phyloP scores from a whole-genome alignment of 2,888 invertebrate genomes.

The Bugulina stolonifera region DNA sequence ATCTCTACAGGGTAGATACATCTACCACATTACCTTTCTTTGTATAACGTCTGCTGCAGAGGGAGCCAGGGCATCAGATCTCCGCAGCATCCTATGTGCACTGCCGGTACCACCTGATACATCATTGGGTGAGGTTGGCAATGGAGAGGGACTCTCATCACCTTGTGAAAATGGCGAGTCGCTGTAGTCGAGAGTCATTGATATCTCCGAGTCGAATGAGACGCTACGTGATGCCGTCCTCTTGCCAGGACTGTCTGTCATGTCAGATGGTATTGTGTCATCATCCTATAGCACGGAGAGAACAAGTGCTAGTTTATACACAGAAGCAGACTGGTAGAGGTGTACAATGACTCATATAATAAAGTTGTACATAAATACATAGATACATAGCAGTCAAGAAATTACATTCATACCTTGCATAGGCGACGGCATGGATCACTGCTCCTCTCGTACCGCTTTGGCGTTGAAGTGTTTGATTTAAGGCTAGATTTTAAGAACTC shows the following conservation, averaged over 20 bases:
- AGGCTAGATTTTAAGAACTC: slow-evolving; percentile 12
- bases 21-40: no score
- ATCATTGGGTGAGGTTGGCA: neutral
- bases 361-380: no score
- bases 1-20: no score
- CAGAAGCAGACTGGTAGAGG: no score
- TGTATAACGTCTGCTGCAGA: neutral
- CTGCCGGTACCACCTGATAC: neutral
- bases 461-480: slow-evolving; percentile 18
- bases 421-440: neutral
- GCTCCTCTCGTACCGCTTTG: neutral
- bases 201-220: slow-evolving; percentile 18
- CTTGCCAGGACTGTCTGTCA: neutral
- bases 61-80: slow-evolving; percentile 6
- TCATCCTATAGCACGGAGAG: no score
- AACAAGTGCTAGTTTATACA: no score
- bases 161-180: neutral
- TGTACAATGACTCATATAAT: no score
- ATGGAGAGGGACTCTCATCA: neutral
- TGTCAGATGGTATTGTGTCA: no score
- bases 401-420: neutral
- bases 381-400: no score
- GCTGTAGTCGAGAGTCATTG: neutral
- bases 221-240: slow-evolving; percentile 10
- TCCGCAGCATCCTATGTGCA: neutral